Conservation (phyloP, 2,113 vertebrate genomes). For the Chunga burmeisteri region DNA sequence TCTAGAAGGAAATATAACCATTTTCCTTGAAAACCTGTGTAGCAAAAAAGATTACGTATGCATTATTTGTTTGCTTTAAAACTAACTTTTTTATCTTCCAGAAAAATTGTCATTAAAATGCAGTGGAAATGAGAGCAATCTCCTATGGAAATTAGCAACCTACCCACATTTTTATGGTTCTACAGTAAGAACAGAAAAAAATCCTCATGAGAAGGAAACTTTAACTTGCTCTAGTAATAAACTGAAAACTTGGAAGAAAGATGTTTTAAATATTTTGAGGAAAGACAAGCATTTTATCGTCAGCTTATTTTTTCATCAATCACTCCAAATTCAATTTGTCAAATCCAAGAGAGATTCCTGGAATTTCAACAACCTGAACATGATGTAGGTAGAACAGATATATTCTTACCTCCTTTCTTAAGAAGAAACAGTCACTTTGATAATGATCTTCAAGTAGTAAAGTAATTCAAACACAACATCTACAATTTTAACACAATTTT, state of each 20-base stretch:
- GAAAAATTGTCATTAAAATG: not conserved
- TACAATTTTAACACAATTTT: not conserved
- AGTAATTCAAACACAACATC: not conserved
- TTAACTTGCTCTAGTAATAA: not conserved
- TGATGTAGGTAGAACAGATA: constrained; percentile 1
- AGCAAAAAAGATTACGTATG: not conserved
- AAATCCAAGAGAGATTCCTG: constrained; percentile 32
- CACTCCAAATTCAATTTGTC: not conserved
- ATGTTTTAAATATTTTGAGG: not conserved
- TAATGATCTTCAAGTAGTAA: constrained; percentile 8
- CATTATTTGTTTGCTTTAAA: not conserved
- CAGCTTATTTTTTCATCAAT: not conserved
- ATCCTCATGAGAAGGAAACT: not conserved
- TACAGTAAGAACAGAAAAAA: not conserved
- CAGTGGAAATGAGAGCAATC: not conserved
- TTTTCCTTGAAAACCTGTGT: not conserved
- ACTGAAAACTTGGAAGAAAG: not conserved
- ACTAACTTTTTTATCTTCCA: not conserved
- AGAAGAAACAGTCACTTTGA: constrained; percentile 36
- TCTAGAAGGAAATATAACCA: not conserved
- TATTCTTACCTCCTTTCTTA: constrained; percentile 55
- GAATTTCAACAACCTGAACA: constrained; percentile 29
- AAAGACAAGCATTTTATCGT: not conserved
- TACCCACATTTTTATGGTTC: not conserved
- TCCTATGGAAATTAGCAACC: not conserved